These are phyloP conservation scores for Limonius californicus DNA, from an alignment of 1,140 invertebrate genomes.

Conservation along the genomic window DNA sequence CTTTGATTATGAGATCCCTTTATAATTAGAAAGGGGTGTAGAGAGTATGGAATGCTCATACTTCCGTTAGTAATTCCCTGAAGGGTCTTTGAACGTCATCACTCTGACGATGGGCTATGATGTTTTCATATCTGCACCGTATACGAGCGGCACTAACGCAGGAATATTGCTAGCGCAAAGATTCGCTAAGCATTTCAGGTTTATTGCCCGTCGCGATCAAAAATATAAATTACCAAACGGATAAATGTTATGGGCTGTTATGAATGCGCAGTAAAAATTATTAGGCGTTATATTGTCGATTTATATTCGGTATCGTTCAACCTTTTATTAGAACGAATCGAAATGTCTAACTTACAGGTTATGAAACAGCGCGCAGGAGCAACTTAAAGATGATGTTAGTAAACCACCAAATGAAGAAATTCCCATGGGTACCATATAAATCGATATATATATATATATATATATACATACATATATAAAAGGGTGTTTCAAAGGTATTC, in stretches of 20 bases:
- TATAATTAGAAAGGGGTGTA: constrained; percentile 12
- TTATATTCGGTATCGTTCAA: not conserved
- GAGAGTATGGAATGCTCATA: constrained; percentile 4
- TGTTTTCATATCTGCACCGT: constrained; percentile 11
- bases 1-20: constrained; percentile 12
- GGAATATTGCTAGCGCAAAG: not conserved
- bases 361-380: too few relatives aligned
- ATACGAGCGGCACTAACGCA: constrained; percentile 5
- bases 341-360: not conserved
- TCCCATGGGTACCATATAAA: too few relatives aligned
- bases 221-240: constrained; percentile 8
- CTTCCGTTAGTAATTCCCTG: constrained; percentile 8
- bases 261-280: constrained; percentile 9
- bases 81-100: constrained; percentile 12
- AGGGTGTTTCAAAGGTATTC: too few relatives aligned
- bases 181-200: constrained; percentile 5
- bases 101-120: constrained; percentile 3
- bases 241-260: constrained; percentile 5
- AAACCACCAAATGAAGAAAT: too few relatives aligned
- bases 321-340: not conserved
- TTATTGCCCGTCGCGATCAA: constrained; percentile 3
- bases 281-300: constrained; percentile 2
- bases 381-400: too few relatives aligned
- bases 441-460: too few relatives aligned
- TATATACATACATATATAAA: too few relatives aligned